A percentile compares a stretch with the other conserved stretches of the same genome.
phyloP scores from a whole-genome alignment of 2,888 invertebrate genomes.

The Idaea aversata region DNA sequence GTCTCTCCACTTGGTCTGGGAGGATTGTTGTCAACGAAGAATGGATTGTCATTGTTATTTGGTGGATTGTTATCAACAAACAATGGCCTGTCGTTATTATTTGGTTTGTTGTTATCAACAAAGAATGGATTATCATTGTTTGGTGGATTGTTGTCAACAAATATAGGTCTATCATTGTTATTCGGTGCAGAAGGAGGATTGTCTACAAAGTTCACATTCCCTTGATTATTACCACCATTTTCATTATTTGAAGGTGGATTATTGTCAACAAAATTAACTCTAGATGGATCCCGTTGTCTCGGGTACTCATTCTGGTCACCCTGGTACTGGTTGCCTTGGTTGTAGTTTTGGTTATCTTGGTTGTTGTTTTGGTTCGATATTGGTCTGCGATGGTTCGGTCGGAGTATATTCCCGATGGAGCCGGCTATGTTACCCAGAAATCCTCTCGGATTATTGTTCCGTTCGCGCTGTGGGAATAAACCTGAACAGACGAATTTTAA shows the following conservation, averaged over 20 bases:
- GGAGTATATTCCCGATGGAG: slow-evolving; percentile 17
- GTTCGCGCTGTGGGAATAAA: slow-evolving; percentile 47
- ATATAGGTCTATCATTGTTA: not conserved
- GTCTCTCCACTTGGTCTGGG: not conserved
- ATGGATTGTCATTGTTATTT: too few species aligned
- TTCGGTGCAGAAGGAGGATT: not conserved
- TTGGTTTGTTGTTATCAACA: too few species aligned
- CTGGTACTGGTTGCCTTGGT: not conserved
- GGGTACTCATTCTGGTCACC: not conserved
- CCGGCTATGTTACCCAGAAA: slow-evolving; percentile 31
- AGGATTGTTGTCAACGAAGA: not conserved
- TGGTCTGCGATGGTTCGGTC: slow-evolving; percentile 25
- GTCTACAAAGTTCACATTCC: not conserved
- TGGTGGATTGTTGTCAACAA: too few species aligned
- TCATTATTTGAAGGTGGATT: not conserved
- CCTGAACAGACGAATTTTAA: slow-evolving; percentile 33
- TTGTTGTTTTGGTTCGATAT: slow-evolving; percentile 3
- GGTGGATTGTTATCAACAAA: too few species aligned
- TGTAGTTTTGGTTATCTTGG: not conserved
- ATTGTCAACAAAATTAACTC: not conserved
- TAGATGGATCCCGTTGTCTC: not conserved
- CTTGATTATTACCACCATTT: not conserved
- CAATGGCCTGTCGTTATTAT: too few species aligned
- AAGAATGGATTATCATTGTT: too few species aligned
- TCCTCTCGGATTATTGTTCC: slow-evolving; percentile 34